Base-by-base conservation (phyloP, 1,140 invertebrate genomes). In the Heliconius nattereri region DNA sequence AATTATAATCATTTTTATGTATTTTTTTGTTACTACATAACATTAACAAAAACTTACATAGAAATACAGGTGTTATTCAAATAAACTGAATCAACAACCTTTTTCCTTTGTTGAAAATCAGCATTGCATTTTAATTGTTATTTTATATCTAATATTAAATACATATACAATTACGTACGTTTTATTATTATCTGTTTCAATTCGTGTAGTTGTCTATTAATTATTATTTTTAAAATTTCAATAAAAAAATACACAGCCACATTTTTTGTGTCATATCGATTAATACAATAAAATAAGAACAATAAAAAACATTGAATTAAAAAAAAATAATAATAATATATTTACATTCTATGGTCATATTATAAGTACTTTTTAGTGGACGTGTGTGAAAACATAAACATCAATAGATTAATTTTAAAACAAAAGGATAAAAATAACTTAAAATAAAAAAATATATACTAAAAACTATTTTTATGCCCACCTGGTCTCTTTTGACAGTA, bases 341-440 rank as follows among this genome's bases (percentile, higher is more conserved):
- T 66, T 26, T 66, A 66, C 60, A 40, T 37, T 26, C 11, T 74
- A 52, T 74, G 1, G 45, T 49, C 29, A 52, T 29, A n/a, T 29
- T 29, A 66, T 66, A 66, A 66, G 60, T 66, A 66, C 60, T 66
- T 66, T 66, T 66, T 29, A 66, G 60, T 66, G 60, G 60, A 66
- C 60, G 60, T 29, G 23, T 19, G n/a, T 66, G 23, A 26, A 29
- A 11, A 60, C n/a, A 13, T 29, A 29, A 23, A 66, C 3, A 66
- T 66, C 54, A 8, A 57, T 26, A 66, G 1, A 66, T 26, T 26
- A 66, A 26, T 16, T 13, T 29, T 66, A 11, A 23, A 11, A 11
- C 3, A 60, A 60, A 66, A 29, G 0, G 29, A 66, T 6, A 29
- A 66, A 66, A 29, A 29, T 13, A 29, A 35, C 32, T 23, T 20